These are phyloP conservation scores for Drosophila kambysellisi DNA, from an alignment of 2,888 invertebrate species.

Conservation along the genomic window DNA sequence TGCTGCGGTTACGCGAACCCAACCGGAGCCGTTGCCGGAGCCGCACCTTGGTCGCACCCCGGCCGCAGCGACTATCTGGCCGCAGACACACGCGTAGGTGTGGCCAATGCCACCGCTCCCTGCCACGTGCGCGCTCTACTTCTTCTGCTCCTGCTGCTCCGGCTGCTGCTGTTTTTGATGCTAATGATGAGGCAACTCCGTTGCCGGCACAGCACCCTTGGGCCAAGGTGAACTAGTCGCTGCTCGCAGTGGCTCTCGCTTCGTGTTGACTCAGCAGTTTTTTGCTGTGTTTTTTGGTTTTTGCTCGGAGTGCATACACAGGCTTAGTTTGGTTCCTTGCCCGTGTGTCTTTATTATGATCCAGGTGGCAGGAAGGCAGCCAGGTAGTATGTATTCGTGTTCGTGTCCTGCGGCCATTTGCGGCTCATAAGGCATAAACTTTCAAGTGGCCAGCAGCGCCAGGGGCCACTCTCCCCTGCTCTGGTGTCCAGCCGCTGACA, in stretches of 20 bases:
- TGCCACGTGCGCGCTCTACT: slow-evolving; percentile 10
- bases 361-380: slow-evolving; percentile 12
- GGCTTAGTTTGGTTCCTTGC: slow-evolving; percentile 58
- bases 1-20: slow-evolving; percentile 39
- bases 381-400: slow-evolving; percentile 45
- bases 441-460: slow-evolving; percentile 75
- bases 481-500: slow-evolving; percentile 53
- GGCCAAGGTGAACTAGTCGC: slow-evolving; percentile 45
- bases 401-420: slow-evolving; percentile 75
- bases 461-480: slow-evolving; percentile 17
- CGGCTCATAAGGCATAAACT: slow-evolving; percentile 81
- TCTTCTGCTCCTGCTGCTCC: slow-evolving; percentile 16
- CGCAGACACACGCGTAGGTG: slow-evolving; percentile 78
- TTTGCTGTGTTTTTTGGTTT: slow-evolving; percentile 12
- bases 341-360: slow-evolving; percentile 74
- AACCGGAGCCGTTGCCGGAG: slow-evolving; percentile 18
- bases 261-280: slow-evolving; percentile 73
- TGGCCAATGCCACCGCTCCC: slow-evolving; percentile 29
- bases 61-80: slow-evolving; percentile 67
- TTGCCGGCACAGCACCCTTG: slow-evolving; percentile 35
- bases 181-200: slow-evolving; percentile 69
- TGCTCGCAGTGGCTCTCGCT: slow-evolving; percentile 20
- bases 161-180: slow-evolving; percentile 35
- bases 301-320: slow-evolving; percentile 39
- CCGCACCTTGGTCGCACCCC: slow-evolving; percentile 71